Conservation (phyloP, 2,797 vertebrate genomes). For the Philypnodon macrostomus region DNA sequence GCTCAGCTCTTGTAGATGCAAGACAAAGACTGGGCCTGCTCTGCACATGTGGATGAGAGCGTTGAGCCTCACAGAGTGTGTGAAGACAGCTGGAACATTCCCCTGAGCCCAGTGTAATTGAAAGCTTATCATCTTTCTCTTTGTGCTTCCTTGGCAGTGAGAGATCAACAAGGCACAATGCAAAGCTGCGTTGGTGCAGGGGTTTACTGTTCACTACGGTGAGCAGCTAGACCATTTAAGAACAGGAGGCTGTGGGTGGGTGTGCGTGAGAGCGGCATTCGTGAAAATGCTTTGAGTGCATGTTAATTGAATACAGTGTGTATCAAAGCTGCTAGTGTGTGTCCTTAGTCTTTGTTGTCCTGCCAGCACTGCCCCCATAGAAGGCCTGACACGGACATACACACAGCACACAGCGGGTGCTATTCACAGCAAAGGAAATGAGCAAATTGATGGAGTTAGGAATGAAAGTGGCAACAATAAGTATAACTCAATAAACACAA, state of each 20-base stretch:
- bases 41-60: constrained; percentile 66
- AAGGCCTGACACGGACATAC: constrained; percentile 54
- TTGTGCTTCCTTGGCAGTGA: constrained; percentile 66
- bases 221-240: constrained; percentile 3
- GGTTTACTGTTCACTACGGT: constrained; percentile 25
- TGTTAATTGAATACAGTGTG: constrained; percentile 77
- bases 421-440: constrained; percentile 45
- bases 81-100: constrained; percentile 76
- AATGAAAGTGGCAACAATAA: constrained; percentile 28
- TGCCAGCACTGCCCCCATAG: constrained; percentile 68
- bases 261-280: constrained; percentile 26
- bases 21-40: constrained; percentile 60
- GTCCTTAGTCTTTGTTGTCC: constrained; percentile 70
- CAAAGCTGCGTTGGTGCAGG: constrained; percentile 34
- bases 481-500: constrained; percentile 37
- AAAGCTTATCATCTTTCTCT: constrained; percentile 76
- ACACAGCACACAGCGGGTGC: constrained; percentile 30
- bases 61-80: constrained; percentile 59
- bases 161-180: constrained; percentile 26
- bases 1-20: constrained; percentile 38
- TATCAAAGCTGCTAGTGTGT: constrained; percentile 58
- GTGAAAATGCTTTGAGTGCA: constrained; percentile 59
- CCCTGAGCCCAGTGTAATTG: constrained; percentile 72
- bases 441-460: constrained; percentile 20
- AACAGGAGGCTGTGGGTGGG: constrained; percentile 17